Evolutionary conservation across 2,888 invertebrate species (phyloP).

Genomic region (Scrobipalpa atriplicella): DNA sequence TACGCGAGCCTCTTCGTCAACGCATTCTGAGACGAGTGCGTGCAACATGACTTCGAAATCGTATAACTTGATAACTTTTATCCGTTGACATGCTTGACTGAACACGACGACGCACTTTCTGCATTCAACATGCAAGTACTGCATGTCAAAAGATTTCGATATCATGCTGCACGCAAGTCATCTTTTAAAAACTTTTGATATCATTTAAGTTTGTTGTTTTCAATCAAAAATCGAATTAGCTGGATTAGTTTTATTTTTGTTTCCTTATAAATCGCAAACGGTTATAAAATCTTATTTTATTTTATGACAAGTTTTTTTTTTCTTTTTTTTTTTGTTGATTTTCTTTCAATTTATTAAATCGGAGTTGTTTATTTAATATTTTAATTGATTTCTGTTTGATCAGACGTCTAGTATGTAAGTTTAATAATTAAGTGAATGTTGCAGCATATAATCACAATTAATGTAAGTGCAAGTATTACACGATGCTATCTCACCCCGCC

Average conservation of each 20-base stretch:
- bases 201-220: background rate
- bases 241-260: background rate
- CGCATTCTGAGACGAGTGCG: conserved; percentile 20
- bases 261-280: background rate
- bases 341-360: background rate
- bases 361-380: background rate
- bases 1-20: conserved; percentile 1
- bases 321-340: background rate
- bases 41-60: conserved; percentile 22
- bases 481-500: background rate
- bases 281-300: background rate
- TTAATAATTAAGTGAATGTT: background rate
- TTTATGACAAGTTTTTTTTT: background rate
- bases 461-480: background rate
- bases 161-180: background rate
- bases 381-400: background rate
- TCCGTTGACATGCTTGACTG: too few species aligned
- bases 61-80: too few species aligned
- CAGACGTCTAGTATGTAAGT: background rate
- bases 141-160: background rate
- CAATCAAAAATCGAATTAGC: background rate
- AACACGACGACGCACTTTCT: background rate
- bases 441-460: background rate
- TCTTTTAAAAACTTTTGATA: background rate
- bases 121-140: background rate